These are phyloP conservation scores for Lacerta agilis DNA, from an alignment of 2,797 vertebrate species.

Conservation along the genomic window DNA sequence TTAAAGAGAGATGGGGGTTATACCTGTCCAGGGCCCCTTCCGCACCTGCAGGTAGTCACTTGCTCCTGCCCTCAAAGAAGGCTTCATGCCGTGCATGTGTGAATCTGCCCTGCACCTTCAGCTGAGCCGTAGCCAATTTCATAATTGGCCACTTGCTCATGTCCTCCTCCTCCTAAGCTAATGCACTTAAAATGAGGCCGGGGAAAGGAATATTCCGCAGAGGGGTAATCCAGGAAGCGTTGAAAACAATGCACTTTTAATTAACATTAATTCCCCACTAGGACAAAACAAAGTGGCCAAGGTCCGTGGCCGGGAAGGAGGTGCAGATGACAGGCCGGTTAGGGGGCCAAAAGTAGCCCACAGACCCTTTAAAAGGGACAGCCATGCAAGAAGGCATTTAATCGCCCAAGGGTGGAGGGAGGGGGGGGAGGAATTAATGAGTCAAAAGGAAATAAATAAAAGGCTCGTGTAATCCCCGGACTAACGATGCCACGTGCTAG, in stretches of 20 bases:
- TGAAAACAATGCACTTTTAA: constrained; percentile 41
- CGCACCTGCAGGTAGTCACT: background rate
- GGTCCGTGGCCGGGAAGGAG: background rate
- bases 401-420: background rate
- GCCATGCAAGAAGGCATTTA: background rate
- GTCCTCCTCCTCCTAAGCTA: constrained; percentile 1
- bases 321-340: background rate
- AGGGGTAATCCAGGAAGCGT: constrained; percentile 9
- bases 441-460: constrained; percentile 53
- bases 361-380: background rate
- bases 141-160: background rate
- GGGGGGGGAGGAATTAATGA: constrained; percentile 31
- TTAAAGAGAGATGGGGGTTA: too few relatives aligned
- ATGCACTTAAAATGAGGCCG: constrained; percentile 31
- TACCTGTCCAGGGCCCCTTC: too few relatives aligned
- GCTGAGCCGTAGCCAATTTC: background rate
- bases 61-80: too few relatives aligned
- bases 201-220: constrained; percentile 24
- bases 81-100: background rate
- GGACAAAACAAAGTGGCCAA: constrained; percentile 7
- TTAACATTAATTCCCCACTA: constrained; percentile 4
- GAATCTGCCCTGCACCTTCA: background rate
- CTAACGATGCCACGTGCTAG: constrained; percentile 55
- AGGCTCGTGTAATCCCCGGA: constrained; percentile 47
- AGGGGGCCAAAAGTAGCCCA: background rate